Evolutionary conservation across 2,113 vertebrate species (phyloP), one percentile per base, ranked within the genome.

Genomic region (Piliocolobus tephrosceles): DNA sequence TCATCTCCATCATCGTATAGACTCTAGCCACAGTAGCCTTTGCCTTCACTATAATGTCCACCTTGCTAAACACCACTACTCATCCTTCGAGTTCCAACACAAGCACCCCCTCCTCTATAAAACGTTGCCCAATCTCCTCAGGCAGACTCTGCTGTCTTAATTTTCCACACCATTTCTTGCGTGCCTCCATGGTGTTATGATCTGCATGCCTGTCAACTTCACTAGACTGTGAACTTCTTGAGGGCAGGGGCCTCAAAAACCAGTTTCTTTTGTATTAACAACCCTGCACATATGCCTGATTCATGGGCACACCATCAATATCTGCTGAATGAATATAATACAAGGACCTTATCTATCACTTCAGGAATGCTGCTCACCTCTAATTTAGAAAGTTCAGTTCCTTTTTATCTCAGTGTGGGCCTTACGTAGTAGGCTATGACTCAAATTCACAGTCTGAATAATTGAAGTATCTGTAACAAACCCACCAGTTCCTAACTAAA

Each of bases 201-300:
- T 40, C 6, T 91, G 45, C 72, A 90, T 55, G 40, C 10, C 88
- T 17, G 25, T 92, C 76, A 78, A 43, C 81, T 23, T 8, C 88
- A 43, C 90, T 90, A 61, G 81, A 95, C 88, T 90, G 92, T 93
- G 84, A 87, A 64, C 52, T 72, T 95, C 83, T 86, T 81, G 75
- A 76, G 35, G 78, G 68, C 32, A 95, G 47, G 14, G 0, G 12
- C n/a, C 38, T 50, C 30, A 14, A 18, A 38, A 30, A 8, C 81
- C 50, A 32, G 5, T 57, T 90, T 91, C 81, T 76, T 18, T 50
- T 30, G 14, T 58, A 9, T 50, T 40, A 35, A 38, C 47, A 66
- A 66, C 45, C 45, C 27, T 4, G 11, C 10, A n/a, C 40, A 22
- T 3, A 10, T 32, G 40, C 64, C 50, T 27, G 6, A 40, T 23